Evolutionary conservation across 2,888 invertebrate genomes (phyloP).

Genomic region (Biston betularia): DNA sequence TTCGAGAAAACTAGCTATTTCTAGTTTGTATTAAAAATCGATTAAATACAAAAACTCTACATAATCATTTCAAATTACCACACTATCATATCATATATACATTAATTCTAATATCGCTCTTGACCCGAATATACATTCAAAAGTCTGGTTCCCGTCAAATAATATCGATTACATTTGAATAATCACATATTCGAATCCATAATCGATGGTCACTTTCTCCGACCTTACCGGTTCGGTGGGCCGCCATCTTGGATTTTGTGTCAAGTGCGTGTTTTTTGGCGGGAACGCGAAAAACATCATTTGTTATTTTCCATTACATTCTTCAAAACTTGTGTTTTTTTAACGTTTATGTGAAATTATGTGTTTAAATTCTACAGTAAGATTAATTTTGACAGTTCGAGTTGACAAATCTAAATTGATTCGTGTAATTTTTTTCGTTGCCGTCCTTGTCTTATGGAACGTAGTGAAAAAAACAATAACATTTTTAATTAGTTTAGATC

Average conservation of each 20-base stretch:
- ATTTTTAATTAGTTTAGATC: no score
- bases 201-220: constrained; percentile 29
- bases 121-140: constrained; percentile 20
- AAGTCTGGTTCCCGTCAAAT: constrained; percentile 28
- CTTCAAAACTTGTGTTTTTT: no score
- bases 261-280: not conserved
- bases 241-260: constrained; percentile 24
- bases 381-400: no score
- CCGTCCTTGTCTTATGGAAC: no score
- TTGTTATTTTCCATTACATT: no score
- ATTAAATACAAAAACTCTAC: not conserved
- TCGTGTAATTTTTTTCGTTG: no score
- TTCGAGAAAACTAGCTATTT: not conserved
- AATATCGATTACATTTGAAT: constrained; percentile 31
- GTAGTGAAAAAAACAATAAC: no score
- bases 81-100: constrained; percentile 10
- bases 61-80: constrained; percentile 1
- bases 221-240: constrained; percentile 21
- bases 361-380: no score
- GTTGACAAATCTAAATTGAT: no score
- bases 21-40: not conserved
- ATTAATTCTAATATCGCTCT: constrained; percentile 6
- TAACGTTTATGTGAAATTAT: no score
- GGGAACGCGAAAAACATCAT: no score
- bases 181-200: constrained; percentile 26